phyloP scores from a whole-genome alignment of 2,113 vertebrate species.

The Atherinomorus stipes region DNA sequence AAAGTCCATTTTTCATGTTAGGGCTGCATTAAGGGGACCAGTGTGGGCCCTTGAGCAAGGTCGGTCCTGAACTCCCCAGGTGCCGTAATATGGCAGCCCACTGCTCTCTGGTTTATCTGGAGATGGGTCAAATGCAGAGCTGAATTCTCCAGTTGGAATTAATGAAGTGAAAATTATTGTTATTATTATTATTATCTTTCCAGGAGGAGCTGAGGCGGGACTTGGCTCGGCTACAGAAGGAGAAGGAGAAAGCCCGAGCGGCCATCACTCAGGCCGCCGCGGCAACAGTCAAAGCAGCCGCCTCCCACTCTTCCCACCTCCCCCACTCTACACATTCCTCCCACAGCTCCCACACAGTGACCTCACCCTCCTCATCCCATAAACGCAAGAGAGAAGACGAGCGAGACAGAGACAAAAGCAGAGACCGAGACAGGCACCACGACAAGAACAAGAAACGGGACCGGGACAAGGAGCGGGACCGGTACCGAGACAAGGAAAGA shows the following conservation, averaged over 20 bases:
- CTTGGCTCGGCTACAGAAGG: constrained; percentile 89
- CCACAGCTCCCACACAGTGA: constrained; percentile 33
- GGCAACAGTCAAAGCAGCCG: constrained; percentile 65
- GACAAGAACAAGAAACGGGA: constrained; percentile 73
- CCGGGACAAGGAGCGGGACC: constrained; percentile 56
- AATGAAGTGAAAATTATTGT: too few species aligned
- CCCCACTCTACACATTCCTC: constrained; percentile 64
- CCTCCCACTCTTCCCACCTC: constrained; percentile 48
- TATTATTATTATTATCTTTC: constrained; percentile 5
- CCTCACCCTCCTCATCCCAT: constrained; percentile 74
- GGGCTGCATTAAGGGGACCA: too few species aligned
- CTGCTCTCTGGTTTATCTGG: too few species aligned
- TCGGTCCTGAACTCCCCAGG: too few species aligned
- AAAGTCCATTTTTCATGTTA: too few species aligned
- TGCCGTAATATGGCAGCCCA: too few species aligned
- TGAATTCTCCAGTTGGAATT: too few species aligned
- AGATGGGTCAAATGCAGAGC: too few species aligned
- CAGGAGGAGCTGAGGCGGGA: constrained; percentile 97
- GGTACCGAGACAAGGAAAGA: constrained; percentile 49
- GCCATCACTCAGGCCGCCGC: constrained; percentile 81
- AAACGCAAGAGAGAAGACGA: constrained; percentile 96
- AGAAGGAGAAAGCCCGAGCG: constrained; percentile 90
- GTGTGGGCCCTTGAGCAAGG: too few species aligned
- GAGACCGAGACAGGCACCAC: constrained; percentile 60
- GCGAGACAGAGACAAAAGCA: constrained; percentile 58